These are phyloP conservation scores for Diloba caeruleocephala DNA, from an alignment of 2,888 invertebrate genomes.

Conservation along the genomic window DNA sequence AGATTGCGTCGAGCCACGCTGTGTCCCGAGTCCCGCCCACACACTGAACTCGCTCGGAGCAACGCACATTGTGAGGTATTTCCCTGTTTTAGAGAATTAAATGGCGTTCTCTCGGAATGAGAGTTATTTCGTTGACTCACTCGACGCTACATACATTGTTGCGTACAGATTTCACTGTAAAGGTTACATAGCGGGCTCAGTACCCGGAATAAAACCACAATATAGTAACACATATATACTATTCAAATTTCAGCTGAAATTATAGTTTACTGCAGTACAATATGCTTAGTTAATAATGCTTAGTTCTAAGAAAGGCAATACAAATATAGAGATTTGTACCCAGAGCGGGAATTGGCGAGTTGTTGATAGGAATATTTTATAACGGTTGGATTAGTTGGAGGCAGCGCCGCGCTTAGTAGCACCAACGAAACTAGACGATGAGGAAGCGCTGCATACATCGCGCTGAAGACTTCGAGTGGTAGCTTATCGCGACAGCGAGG, in stretches of 20 bases:
- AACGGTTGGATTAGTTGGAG: not conserved
- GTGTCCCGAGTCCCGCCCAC: not conserved
- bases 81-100: constrained; percentile 33
- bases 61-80: constrained; percentile 12
- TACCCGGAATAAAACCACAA: not conserved
- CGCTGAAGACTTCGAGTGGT: not conserved
- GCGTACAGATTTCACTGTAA: constrained; percentile 22
- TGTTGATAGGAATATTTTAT: constrained; percentile 13
- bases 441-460: constrained; percentile 1
- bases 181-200: constrained; percentile 12
- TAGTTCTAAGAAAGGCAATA: not conserved
- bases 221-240: not conserved
- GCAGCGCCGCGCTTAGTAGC: not conserved
- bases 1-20: constrained; percentile 15
- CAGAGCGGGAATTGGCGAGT: constrained; percentile 1
- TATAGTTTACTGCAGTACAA: not conserved
- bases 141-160: constrained; percentile 35
- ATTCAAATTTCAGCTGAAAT: not conserved
- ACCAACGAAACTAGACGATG: constrained; percentile 1
- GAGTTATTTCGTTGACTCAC: constrained; percentile 32
- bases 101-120: constrained; percentile 32
- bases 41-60: not conserved
- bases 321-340: no score
- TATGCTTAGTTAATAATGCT: not conserved
- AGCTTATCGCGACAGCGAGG: not conserved